A percentile compares a stretch with the other conserved stretches of the same genome.
These are phyloP conservation scores for Valencia hispanica DNA, from an alignment of 2,797 vertebrate species.

Conservation along the genomic window DNA sequence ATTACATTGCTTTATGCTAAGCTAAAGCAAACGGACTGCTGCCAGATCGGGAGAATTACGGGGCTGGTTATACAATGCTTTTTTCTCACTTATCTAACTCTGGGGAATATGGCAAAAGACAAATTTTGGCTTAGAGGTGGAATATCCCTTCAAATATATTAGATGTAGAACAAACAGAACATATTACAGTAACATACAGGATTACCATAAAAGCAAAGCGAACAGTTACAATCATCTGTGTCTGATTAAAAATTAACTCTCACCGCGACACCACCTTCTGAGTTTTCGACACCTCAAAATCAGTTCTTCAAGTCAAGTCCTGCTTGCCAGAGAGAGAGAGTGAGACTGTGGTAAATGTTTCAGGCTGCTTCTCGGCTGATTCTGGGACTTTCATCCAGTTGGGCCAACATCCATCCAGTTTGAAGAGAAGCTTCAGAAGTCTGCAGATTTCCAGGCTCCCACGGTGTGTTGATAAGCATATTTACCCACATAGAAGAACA, in stretches of 20 bases:
- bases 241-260: slow-evolving; percentile 59
- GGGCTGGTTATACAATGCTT: too few relatives aligned
- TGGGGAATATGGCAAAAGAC: background rate
- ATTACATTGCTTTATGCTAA: too few relatives aligned
- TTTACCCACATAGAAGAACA: slow-evolving; percentile 18
- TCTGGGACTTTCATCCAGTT: slow-evolving; percentile 40
- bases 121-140: too few relatives aligned
- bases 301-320: slow-evolving; percentile 57
- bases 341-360: slow-evolving; percentile 39
- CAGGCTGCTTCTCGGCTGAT: slow-evolving; percentile 23
- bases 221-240: slow-evolving; percentile 72
- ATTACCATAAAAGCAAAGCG: slow-evolving; percentile 74
- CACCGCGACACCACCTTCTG: slow-evolving; percentile 28
- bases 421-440: slow-evolving; percentile 20
- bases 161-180: slow-evolving; percentile 61
- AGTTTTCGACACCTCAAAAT: slow-evolving; percentile 35
- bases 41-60: too few relatives aligned
- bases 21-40: too few relatives aligned
- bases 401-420: slow-evolving; percentile 35
- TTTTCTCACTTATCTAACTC: too few relatives aligned
- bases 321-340: slow-evolving; percentile 52
- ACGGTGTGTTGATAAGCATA: slow-evolving; percentile 10
- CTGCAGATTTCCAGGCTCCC: slow-evolving; percentile 6
- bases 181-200: slow-evolving; percentile 56
- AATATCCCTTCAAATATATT: too few relatives aligned